Base-by-base conservation (phyloP, 2,888 invertebrate genomes). In the Cephus pygmeus region DNA sequence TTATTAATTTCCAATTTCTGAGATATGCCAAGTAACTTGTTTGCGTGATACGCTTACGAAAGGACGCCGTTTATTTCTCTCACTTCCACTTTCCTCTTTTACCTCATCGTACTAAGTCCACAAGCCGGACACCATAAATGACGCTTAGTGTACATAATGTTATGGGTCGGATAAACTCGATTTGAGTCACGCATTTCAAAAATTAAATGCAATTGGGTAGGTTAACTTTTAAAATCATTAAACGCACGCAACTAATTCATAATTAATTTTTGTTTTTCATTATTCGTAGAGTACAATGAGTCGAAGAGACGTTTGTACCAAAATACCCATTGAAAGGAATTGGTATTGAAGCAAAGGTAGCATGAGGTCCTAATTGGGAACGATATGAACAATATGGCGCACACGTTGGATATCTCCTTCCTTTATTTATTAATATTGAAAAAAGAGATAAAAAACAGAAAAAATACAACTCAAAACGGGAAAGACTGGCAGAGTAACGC, bases 371-470 rank as follows among this genome's bases (percentile, higher is more conserved):
- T 56, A 96, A 97, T 90, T 97, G 97, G 97, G 97, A 97, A 92
- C 97, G 97, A 97, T 96, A 95, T 69, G 95, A 95, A 89, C 97
- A 97, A 91, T 97, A 97, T 92, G 97, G 96, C 36, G 96, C 96
- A 73, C 94, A 94, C 91, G 95, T 96, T 94, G 92, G 81, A 87
- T 76, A n/a, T 23, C 12, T n/a, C 69, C 23, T 69, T 33, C 12
- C 31, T 69, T 69, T 33, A 11, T 12, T 4, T 12, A 36, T 15
- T 36, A 12, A 36, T 12, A 12, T 1, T 12, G 12, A 15, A 36
- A 36, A 36, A 15, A 36, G 4, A 33, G 11, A 34, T 12, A 30
- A 75, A 34, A 34, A 69, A 76, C 31, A 30, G 15, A 56, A 34
- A 77, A 31, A 30, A 40, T 40, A 56, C 31, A 40, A 40, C 75